These are phyloP conservation scores for Rhyacichthys aspro DNA, from an alignment of 2,797 vertebrate genomes.

Conservation along the genomic window DNA sequence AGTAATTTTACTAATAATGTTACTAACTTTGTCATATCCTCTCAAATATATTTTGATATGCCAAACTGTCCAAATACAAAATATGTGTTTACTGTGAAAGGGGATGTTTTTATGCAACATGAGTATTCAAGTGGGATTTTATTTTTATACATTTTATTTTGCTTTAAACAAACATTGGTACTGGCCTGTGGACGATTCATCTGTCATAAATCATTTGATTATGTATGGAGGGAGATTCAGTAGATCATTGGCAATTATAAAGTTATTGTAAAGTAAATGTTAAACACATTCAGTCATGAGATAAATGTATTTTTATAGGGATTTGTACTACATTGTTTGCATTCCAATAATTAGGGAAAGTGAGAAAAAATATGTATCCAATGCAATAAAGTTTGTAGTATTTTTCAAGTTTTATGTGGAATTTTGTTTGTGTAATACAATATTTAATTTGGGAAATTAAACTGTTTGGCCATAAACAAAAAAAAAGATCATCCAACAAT, in stretches of 20 bases:
- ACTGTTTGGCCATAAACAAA: too few relatives aligned
- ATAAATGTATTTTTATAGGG: conserved; percentile 30
- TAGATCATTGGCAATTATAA: conserved; percentile 42
- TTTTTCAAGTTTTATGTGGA: conserved; percentile 14
- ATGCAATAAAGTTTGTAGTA: conserved; percentile 56
- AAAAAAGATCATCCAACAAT: too few relatives aligned
- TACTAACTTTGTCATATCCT: conserved; percentile 42
- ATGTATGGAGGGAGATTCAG: conserved; percentile 47
- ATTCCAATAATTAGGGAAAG: conserved; percentile 5
- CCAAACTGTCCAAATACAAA: conserved; percentile 33
- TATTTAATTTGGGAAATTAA: too few relatives aligned
- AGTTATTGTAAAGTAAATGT: too few relatives aligned
- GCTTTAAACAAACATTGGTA: conserved; percentile 19
- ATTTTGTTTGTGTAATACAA: background rate
- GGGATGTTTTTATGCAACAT: conserved; percentile 27
- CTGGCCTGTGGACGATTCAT: conserved; percentile 49
- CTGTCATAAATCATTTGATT: conserved; percentile 45
- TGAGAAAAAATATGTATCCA: conserved; percentile 23
- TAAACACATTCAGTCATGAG: too few relatives aligned
- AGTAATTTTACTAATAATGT: conserved; percentile 51
- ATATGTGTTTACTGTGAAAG: conserved; percentile 49
- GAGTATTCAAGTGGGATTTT: conserved; percentile 22
- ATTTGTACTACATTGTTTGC: conserved; percentile 2
- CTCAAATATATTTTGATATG: conserved; percentile 31
- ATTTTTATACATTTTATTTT: conserved; percentile 17